Evolutionary conservation across 2,888 invertebrate genomes (phyloP).

Genomic region (Stenichneumon culpator): DNA sequence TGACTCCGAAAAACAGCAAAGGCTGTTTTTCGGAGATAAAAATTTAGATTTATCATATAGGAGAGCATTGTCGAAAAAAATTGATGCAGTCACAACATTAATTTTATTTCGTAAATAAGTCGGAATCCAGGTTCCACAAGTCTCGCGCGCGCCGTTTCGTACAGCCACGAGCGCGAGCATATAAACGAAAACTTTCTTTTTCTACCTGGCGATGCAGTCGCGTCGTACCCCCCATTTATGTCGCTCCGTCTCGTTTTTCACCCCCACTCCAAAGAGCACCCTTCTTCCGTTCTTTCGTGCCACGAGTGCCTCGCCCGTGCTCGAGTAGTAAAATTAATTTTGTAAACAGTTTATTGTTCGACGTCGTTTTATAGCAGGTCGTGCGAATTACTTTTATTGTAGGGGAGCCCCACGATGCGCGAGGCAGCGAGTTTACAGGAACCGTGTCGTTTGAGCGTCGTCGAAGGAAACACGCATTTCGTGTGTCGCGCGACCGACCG

Average conservation of each 20-base stretch:
- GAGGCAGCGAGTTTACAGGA: slow-evolving; percentile 26
- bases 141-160: neutral
- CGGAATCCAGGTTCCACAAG: neutral
- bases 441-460: slow-evolving; percentile 50
- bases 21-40: neutral
- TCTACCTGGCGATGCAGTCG: slow-evolving; percentile 57
- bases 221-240: slow-evolving; percentile 14
- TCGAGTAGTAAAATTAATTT: slow-evolving; percentile 81
- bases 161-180: slow-evolving; percentile 19
- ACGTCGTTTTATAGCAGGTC: slow-evolving; percentile 77
- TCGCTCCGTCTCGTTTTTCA: slow-evolving; percentile 16
- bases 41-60: neutral
- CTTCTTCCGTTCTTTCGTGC: slow-evolving; percentile 46
- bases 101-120: neutral
- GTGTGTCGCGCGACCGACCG: slow-evolving; percentile 75
- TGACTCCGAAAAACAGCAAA: no score
- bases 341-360: slow-evolving; percentile 81
- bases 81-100: neutral
- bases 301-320: slow-evolving; percentile 57
- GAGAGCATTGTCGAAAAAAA: neutral
- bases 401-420: slow-evolving; percentile 58
- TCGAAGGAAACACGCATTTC: slow-evolving; percentile 63
- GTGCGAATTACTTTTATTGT: slow-evolving; percentile 79
- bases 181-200: slow-evolving; percentile 66
- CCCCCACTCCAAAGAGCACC: slow-evolving; percentile 32